Evolutionary conservation across 2,113 vertebrate species (phyloP), one percentile per base, ranked within the genome.

Genomic region (Serilophus lunatus): DNA sequence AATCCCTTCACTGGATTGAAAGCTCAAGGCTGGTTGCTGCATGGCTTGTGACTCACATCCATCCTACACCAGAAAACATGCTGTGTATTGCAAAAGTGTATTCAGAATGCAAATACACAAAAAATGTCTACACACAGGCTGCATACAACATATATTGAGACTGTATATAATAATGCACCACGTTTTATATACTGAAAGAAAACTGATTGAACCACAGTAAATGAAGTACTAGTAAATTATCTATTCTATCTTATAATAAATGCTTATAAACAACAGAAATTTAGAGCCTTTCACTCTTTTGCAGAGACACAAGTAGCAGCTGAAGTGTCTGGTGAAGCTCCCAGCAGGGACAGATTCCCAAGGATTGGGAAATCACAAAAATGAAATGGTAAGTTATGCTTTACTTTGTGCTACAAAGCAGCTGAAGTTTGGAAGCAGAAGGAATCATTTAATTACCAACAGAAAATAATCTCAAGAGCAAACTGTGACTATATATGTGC

Each of bases 321-420:
- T 80, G 38, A 59, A 83, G 81, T 0, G 0, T 7, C 26, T 36
- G 24, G 38, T 45, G 56, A 71, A 77, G 35, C 24, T 75, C 3
- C 1, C 3, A 1, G 24, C 15, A 2, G 11, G 22, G 13, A 36
- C 8, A 0, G 20, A 60, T 75, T 81, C 44, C 53, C 9, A 33
- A 94, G 20, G 9, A 36, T n/a, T 45, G 10, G n/a, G 33, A 95
- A 85, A 31, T n/a, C 57, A 64, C 36, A 31, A 82, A 90, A 84
- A 97, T 97, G 95, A 92, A 90, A 33, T 23, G 90, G 96, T 96
- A 94, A 96, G 90, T 31, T 44, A 2, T 1, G 4, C 6, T 68
- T 61, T 66, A 25, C 14, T 56, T 64, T 51, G 28, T 26, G 7
- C 13, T 66, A 33, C 3, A 3, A 82, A 80, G 19, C 35, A 82